Base-by-base conservation (phyloP, 2,888 invertebrate species). In the Sinohyriopsis cumingii region DNA sequence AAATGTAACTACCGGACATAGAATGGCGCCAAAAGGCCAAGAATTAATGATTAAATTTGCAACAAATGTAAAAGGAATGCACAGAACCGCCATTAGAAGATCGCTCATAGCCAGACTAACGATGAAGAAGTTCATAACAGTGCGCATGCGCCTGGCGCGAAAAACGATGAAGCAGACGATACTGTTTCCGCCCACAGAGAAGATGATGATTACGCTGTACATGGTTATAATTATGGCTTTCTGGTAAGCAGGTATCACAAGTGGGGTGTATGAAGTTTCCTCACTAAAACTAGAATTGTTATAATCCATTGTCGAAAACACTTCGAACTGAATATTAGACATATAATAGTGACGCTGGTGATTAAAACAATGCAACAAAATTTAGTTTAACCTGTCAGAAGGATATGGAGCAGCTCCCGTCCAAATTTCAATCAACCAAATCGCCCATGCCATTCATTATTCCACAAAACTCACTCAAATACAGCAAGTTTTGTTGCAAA, bases 101-200 rank as follows among this genome's bases (percentile, higher is more conserved):
- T 91, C 91, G 59, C 89, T 88, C 63, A 86, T 67, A 19, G 90
- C 90, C 65, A 91, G 81, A 73, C 90, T 90, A 20, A 89, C 86
- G 61, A 91, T 90, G 69, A 91, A 87, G 72, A 89, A 95, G 90
- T 97, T 97, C 59, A 97, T 97, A 5, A 97, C 96, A 0, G 96
- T 96, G 83, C 95, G 93, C 96, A 97, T 96, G 57, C 95, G 92
- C 0, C 95, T 94, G 20, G 94, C 94, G 5, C 94, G 93, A 78
- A 94, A 92, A 0, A 97, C 96, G 33, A 96, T 95, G 89, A 95
- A 96, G 89, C 96, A 96, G 28, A 97, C 96, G 63, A 93, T 67
- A 88, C 90, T 80, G 90, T 92, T 89, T 1, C 91, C 91, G 3
- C 90, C 87, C 3, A 91, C 82, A 0, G 91, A 90, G 3, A 90